phyloP scores from a whole-genome alignment of 1,140 invertebrate species.

The Camponotus floridanus region DNA sequence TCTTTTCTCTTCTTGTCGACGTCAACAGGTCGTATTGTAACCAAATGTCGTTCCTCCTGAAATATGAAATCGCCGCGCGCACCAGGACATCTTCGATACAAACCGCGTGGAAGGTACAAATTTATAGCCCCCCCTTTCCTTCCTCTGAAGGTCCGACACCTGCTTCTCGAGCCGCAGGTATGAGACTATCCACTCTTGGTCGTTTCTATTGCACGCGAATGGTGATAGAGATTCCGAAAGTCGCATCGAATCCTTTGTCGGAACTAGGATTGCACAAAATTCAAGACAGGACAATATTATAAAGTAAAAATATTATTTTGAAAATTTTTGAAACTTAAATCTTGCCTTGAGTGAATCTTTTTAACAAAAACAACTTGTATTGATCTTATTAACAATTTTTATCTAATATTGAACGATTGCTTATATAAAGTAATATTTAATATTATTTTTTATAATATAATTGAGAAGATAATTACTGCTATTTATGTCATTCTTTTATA shows the following conservation, averaged over 20 bases:
- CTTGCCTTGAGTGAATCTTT: too few relatives aligned
- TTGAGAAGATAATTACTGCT: too few relatives aligned
- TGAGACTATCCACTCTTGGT: neutral
- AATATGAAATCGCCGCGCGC: slow-evolving; percentile 46
- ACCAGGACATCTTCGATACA: slow-evolving; percentile 39
- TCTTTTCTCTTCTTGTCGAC: slow-evolving; percentile 47
- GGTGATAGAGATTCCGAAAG: slow-evolving; percentile 8
- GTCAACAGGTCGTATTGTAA: slow-evolving; percentile 80
- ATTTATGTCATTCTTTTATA: too few relatives aligned
- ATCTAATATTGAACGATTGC: too few relatives aligned
- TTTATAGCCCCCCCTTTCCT: slow-evolving; percentile 69
- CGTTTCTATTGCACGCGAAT: slow-evolving; percentile 27
- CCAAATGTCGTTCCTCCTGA: slow-evolving; percentile 69
- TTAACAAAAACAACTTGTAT: too few relatives aligned
- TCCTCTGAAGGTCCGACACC: slow-evolving; percentile 32
- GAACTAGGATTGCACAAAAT: too few relatives aligned
- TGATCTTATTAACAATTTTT: too few relatives aligned
- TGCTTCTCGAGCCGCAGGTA: slow-evolving; percentile 57
- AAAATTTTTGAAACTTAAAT: too few relatives aligned
- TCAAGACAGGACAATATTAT: too few relatives aligned
- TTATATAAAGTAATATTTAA: too few relatives aligned
- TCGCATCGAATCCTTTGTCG: neutral
- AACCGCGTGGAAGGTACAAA: slow-evolving; percentile 69
- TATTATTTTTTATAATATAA: too few relatives aligned
- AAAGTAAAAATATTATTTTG: too few relatives aligned